phyloP scores from a whole-genome alignment of 2,888 invertebrate species.

The Pseudococcus jackbeardsleyi region DNA sequence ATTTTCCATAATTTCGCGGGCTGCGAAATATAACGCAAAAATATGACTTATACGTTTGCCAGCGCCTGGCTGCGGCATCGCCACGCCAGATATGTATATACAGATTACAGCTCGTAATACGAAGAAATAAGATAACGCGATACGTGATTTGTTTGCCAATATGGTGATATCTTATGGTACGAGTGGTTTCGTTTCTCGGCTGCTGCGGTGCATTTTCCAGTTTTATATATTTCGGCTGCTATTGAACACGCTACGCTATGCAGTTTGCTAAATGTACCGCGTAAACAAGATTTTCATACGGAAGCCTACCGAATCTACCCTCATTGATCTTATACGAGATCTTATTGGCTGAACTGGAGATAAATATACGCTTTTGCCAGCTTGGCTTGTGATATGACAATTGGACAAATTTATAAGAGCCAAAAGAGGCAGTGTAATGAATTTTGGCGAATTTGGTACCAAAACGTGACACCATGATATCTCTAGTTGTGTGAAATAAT shows the following conservation, averaged over 20 bases:
- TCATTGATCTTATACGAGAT: too few relatives aligned
- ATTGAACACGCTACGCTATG: not conserved
- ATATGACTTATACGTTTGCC: constrained; percentile 34
- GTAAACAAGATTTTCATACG: not conserved
- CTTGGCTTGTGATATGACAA: too few relatives aligned
- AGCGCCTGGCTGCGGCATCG: not conserved
- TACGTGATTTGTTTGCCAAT: constrained; percentile 45
- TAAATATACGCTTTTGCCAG: too few relatives aligned
- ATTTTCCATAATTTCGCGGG: constrained; percentile 23
- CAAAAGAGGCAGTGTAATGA: too few relatives aligned
- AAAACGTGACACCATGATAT: too few relatives aligned
- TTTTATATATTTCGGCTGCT: not conserved
- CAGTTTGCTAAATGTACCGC: constrained; percentile 39
- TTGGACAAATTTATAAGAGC: too few relatives aligned
- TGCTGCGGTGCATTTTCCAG: not conserved
- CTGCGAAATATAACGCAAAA: not conserved
- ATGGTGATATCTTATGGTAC: constrained; percentile 32
- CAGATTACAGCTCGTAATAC: constrained; percentile 30
- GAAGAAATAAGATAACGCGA: constrained; percentile 28
- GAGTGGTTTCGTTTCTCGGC: not conserved
- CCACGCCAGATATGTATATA: not conserved
- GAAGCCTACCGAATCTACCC: not conserved
- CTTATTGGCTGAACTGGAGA: too few relatives aligned
- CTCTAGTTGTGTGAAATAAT: too few relatives aligned
- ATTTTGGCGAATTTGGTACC: too few relatives aligned